These are phyloP conservation scores for Sander vitreus DNA, from an alignment of 2,113 vertebrate species.

Conservation along the genomic window DNA sequence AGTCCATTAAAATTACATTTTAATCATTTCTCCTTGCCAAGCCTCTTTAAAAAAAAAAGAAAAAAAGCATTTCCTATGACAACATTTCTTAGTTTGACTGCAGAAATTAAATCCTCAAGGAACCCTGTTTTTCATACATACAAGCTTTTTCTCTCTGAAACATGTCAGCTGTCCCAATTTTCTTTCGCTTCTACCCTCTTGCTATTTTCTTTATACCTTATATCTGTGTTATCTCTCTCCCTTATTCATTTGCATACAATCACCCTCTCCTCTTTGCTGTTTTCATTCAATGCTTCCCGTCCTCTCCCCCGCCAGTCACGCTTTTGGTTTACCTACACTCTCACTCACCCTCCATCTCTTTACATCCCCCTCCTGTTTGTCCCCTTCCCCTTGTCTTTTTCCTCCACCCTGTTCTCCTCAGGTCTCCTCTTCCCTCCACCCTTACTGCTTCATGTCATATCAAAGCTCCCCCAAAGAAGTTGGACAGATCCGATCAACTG, in stretches of 20 bases:
- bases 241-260: constrained; percentile 17
- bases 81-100: neutral
- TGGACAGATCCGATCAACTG: constrained; percentile 23
- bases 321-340: constrained; percentile 1
- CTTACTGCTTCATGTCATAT: constrained; percentile 45
- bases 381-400: constrained; percentile 15
- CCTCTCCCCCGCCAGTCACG: neutral
- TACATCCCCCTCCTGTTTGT: constrained; percentile 12
- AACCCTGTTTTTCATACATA: neutral
- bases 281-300: neutral
- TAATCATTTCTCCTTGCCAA: neutral
- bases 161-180: constrained; percentile 14
- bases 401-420: constrained; percentile 55
- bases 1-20: neutral
- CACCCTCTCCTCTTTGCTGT: neutral
- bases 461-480: constrained; percentile 48
- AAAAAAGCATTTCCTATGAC: neutral
- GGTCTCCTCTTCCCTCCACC: constrained; percentile 68
- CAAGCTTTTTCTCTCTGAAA: neutral
- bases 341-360: constrained; percentile 1
- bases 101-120: neutral
- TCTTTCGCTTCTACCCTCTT: neutral
- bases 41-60: neutral
- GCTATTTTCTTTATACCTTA: neutral
- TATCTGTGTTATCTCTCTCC: neutral